Conservation (phyloP, 2,888 invertebrate species). For the Leptothorax acervorum region DNA sequence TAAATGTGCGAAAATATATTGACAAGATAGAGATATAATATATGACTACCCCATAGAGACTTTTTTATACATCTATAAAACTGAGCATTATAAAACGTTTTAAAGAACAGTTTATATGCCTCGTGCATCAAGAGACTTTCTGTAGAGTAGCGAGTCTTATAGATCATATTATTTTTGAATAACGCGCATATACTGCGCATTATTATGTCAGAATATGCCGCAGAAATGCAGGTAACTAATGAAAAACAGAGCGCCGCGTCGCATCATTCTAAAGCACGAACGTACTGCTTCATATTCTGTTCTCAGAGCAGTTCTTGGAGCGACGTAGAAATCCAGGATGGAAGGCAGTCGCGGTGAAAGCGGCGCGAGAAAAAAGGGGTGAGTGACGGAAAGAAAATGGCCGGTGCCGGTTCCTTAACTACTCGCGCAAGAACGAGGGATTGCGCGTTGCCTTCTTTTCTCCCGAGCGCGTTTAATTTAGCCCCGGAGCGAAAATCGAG, state of each 20-base stretch:
- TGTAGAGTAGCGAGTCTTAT: neutral
- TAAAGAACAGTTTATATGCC: conserved; percentile 29
- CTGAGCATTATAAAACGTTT: conserved; percentile 33
- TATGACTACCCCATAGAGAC: neutral
- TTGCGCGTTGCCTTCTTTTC: conserved; percentile 67
- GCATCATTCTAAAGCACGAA: conserved; percentile 19
- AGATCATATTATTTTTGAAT: neutral
- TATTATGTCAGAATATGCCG: conserved; percentile 26
- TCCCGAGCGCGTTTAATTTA: conserved; percentile 72
- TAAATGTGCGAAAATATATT: conserved; percentile 1
- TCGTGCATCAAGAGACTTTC: conserved; percentile 10
- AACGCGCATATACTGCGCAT: conserved; percentile 15
- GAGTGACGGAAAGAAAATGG: conserved; percentile 66
- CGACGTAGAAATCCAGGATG: conserved; percentile 39
- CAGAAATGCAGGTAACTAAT: neutral
- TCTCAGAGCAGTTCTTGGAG: conserved; percentile 10
- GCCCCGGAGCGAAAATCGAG: conserved; percentile 71
- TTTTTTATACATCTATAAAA: conserved; percentile 33
- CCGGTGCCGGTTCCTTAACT: conserved; percentile 66
- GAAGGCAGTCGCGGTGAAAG: conserved; percentile 21
- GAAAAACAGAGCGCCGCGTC: neutral
- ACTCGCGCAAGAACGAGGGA: conserved; percentile 64
- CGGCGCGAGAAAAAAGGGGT: conserved; percentile 14
- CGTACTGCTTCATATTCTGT: conserved; percentile 34
- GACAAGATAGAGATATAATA: neutral